Evolutionary conservation across 2,113 vertebrate species (phyloP).

Genomic region (Grammomys dolichurus): DNA sequence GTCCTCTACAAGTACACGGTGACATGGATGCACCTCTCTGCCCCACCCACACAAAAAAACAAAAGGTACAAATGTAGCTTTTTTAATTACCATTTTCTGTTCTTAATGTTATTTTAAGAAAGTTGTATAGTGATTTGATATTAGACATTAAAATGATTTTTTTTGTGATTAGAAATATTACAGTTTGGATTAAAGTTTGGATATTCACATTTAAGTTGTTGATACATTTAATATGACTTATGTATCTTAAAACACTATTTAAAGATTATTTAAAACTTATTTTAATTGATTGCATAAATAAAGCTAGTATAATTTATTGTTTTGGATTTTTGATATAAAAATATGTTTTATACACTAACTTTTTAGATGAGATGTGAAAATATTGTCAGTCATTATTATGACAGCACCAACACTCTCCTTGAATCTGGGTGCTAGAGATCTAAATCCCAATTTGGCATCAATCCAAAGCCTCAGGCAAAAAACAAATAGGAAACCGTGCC

Average conservation of each 20-base stretch:
- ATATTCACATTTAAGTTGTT: not conserved
- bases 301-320: not conserved
- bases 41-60: not conserved
- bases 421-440: too few relatives aligned
- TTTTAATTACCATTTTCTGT: not conserved
- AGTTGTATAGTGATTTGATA: not conserved
- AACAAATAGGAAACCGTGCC: not conserved
- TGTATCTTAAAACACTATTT: not conserved
- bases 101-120: slow-evolving; percentile 27
- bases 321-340: not conserved
- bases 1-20: not conserved
- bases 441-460: too few relatives aligned
- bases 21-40: not conserved
- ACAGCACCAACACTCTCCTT: not conserved
- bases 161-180: not conserved
- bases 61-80: not conserved
- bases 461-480: not conserved
- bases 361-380: not conserved
- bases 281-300: slow-evolving; percentile 9
- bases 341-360: not conserved
- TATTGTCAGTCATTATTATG: not conserved
- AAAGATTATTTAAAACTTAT: not conserved
- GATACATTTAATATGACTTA: not conserved
- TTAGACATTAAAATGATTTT: not conserved
- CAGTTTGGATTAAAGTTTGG: not conserved